Conservation (phyloP, 35 echinoderm and acorn worm genomes). For the Patiria miniata region DNA sequence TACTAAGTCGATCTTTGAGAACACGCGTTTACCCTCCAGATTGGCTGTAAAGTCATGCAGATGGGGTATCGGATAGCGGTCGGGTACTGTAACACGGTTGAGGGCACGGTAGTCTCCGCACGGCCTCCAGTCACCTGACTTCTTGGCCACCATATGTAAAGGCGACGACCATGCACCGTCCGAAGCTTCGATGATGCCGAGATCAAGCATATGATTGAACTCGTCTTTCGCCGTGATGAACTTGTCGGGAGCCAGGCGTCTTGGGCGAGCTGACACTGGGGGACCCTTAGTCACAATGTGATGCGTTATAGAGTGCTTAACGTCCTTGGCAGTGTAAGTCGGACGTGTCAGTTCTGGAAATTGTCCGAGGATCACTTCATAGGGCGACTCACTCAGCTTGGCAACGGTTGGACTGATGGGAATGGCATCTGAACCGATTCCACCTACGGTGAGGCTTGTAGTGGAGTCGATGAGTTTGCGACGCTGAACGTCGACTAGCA, state of each 20-base stretch:
- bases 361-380: too few relatives aligned
- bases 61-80: slow-evolving; percentile 46
- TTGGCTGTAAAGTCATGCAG: slow-evolving; percentile 39
- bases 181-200: slow-evolving; percentile 34
- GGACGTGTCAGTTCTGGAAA: too few relatives aligned
- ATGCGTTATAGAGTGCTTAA: too few relatives aligned
- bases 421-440: too few relatives aligned
- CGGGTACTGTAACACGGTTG: slow-evolving; percentile 14
- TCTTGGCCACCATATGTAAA: slow-evolving; percentile 50
- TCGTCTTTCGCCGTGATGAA: background rate
- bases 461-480: too few relatives aligned
- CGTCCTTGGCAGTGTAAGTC: too few relatives aligned
- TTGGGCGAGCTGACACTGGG: background rate
- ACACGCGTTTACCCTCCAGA: background rate
- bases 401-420: too few relatives aligned
- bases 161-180: slow-evolving; percentile 40
- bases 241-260: slow-evolving; percentile 12
- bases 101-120: slow-evolving; percentile 38
- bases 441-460: too few relatives aligned
- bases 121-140: slow-evolving; percentile 29
- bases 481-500: too few relatives aligned
- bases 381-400: too few relatives aligned
- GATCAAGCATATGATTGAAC: slow-evolving; percentile 47
- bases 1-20: slow-evolving; percentile 27
- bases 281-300: slow-evolving; percentile 22